Evolutionary conservation across 2,888 invertebrate species (phyloP).

Genomic region (Elmis aenea): DNA sequence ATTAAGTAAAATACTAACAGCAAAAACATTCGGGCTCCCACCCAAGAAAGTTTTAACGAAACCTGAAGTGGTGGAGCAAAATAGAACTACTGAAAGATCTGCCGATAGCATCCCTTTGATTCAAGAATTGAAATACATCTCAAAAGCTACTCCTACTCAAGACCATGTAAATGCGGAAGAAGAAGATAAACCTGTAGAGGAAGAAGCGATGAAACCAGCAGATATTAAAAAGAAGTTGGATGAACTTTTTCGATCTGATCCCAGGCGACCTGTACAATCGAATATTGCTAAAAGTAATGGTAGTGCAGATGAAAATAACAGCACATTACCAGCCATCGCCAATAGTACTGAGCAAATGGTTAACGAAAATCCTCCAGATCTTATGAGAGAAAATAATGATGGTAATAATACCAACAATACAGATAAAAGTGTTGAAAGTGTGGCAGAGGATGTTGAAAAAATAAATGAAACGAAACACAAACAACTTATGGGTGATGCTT

Average conservation of each 20-base stretch:
- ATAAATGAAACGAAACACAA: too few relatives aligned
- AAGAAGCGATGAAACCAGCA: conserved; percentile 14
- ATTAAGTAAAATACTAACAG: conserved; percentile 17
- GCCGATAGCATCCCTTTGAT: conserved; percentile 1
- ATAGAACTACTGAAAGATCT: conserved; percentile 1
- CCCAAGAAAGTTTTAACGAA: conserved; percentile 17
- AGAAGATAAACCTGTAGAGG: conserved; percentile 5
- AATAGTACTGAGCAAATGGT: background rate
- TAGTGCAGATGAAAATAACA: conserved; percentile 1
- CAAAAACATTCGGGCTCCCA: conserved; percentile 5
- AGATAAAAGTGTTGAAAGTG: conserved; percentile 2
- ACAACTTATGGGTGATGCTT: conserved; percentile 33
- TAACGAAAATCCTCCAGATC: background rate
- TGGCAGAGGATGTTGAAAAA: conserved; percentile 18
- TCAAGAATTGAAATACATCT: conserved; percentile 5
- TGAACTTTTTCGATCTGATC: conserved; percentile 17
- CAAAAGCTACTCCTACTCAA: conserved; percentile 1
- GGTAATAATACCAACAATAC: background rate
- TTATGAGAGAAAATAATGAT: background rate
- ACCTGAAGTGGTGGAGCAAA: conserved; percentile 12
- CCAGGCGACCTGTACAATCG: conserved; percentile 10
- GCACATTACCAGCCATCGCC: background rate
- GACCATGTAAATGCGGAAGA: background rate
- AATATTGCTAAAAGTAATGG: conserved; percentile 8
- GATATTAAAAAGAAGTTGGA: conserved; percentile 22